Conservation (phyloP, 1,140 invertebrate species). For the Spodoptera frugiperda region DNA sequence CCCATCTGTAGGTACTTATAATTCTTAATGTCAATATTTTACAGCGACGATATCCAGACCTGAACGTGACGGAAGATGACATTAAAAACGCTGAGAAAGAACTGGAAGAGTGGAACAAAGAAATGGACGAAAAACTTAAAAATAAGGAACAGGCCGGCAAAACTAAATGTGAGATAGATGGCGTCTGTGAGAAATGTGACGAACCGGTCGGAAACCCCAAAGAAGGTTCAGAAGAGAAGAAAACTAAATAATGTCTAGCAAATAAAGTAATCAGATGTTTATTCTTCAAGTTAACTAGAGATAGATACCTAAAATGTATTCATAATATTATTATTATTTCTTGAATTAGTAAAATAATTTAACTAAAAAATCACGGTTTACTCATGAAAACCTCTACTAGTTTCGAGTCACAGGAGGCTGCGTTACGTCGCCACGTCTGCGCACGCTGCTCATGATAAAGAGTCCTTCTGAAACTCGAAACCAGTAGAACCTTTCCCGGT, state of each 20-base stretch:
- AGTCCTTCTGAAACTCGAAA: too few species aligned
- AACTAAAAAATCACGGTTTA: too few species aligned
- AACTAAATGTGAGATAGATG: constrained; percentile 14
- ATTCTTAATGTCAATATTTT: constrained; percentile 44
- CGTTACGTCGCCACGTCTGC: too few species aligned
- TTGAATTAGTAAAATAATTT: too few species aligned
- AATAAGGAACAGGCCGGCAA: not conserved
- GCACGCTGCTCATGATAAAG: too few species aligned
- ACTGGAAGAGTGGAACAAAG: constrained; percentile 71
- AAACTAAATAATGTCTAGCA: constrained; percentile 59
- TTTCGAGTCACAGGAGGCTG: too few species aligned
- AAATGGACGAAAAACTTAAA: constrained; percentile 59
- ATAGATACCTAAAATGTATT: too few species aligned
- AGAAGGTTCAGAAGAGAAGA: constrained; percentile 58
- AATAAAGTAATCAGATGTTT: not conserved
- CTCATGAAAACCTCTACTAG: too few species aligned
- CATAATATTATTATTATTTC: too few species aligned
- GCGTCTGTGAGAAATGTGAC: constrained; percentile 44
- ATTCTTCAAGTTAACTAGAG: not conserved
- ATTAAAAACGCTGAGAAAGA: constrained; percentile 76
- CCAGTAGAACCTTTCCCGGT: too few species aligned
- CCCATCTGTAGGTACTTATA: too few species aligned
- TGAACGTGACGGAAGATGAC: constrained; percentile 79
- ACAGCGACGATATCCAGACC: constrained; percentile 75
- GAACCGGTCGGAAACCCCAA: constrained; percentile 23